Evolutionary conservation across 2,113 vertebrate species (phyloP).

Genomic region (Butorides virescens): DNA sequence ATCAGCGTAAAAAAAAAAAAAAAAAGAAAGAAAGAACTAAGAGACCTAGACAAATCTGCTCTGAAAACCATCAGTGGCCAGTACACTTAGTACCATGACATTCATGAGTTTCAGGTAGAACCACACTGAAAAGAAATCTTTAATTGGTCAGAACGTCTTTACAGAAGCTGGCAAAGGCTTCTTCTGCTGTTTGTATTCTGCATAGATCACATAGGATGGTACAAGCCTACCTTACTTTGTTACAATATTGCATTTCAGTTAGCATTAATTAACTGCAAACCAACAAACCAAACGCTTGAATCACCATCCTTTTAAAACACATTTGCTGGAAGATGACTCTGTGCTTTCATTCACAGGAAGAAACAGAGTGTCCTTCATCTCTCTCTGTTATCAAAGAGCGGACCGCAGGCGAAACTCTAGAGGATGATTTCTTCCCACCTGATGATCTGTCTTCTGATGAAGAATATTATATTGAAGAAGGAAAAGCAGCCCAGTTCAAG

Average conservation of each 20-base stretch:
- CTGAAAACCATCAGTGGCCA: background rate
- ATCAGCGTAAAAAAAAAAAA: background rate
- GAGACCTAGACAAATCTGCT: background rate
- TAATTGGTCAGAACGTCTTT: background rate
- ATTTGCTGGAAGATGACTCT: background rate
- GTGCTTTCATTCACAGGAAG: constrained; percentile 80
- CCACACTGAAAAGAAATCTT: background rate
- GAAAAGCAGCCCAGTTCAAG: constrained; percentile 83
- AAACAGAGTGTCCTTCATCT: constrained; percentile 86
- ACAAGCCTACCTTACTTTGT: background rate
- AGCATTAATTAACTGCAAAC: background rate
- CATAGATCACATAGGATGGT: fast-evolving
- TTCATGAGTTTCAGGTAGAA: background rate
- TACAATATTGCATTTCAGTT: background rate
- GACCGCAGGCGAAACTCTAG: constrained; percentile 72
- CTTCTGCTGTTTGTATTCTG: background rate
- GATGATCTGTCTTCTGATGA: constrained; percentile 96
- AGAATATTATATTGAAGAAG: constrained; percentile 88
- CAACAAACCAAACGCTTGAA: background rate
- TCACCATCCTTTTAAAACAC: background rate
- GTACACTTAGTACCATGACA: background rate
- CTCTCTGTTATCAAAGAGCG: constrained; percentile 81
- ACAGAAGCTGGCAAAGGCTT: background rate
- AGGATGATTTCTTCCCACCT: constrained; percentile 80
- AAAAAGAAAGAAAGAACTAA: too few relatives aligned